These are phyloP conservation scores for Xenops minutus DNA, from an alignment of 2,797 vertebrate genomes.

Conservation along the genomic window DNA sequence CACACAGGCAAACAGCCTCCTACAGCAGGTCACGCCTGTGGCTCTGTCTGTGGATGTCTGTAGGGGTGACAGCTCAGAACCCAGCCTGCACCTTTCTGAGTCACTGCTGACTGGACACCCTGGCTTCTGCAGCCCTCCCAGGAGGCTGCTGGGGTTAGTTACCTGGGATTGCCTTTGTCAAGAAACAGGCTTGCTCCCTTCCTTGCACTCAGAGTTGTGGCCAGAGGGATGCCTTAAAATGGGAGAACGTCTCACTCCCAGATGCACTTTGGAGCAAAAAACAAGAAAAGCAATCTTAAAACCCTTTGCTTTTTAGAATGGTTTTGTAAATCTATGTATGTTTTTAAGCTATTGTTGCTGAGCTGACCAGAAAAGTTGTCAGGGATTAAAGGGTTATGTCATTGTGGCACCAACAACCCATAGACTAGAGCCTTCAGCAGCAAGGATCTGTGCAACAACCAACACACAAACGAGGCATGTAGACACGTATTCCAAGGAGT, in stretches of 20 bases:
- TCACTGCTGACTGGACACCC: neutral
- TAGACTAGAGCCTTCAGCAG: neutral
- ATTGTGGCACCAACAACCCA: neutral
- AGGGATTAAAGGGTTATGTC: neutral
- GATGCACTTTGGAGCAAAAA: neutral
- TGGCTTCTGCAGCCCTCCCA: neutral
- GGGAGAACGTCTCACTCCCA: neutral
- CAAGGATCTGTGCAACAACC: neutral
- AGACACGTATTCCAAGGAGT: neutral
- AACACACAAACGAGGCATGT: accelerated
- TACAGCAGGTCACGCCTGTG: neutral
- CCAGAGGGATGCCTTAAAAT: neutral
- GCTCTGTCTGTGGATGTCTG: neutral
- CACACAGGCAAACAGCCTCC: accelerated
- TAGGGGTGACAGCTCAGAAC: neutral
- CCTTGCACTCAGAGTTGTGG: neutral
- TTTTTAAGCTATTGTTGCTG: neutral
- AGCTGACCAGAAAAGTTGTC: neutral
- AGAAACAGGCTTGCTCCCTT: neutral
- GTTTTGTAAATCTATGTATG: neutral
- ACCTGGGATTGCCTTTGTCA: neutral
- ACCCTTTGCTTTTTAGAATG: neutral
- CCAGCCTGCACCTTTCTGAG: neutral
- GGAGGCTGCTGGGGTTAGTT: neutral
- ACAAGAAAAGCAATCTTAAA: neutral